These are phyloP conservation scores for Dilophus febrilis DNA, from an alignment of 2,888 invertebrate species.

Conservation along the genomic window DNA sequence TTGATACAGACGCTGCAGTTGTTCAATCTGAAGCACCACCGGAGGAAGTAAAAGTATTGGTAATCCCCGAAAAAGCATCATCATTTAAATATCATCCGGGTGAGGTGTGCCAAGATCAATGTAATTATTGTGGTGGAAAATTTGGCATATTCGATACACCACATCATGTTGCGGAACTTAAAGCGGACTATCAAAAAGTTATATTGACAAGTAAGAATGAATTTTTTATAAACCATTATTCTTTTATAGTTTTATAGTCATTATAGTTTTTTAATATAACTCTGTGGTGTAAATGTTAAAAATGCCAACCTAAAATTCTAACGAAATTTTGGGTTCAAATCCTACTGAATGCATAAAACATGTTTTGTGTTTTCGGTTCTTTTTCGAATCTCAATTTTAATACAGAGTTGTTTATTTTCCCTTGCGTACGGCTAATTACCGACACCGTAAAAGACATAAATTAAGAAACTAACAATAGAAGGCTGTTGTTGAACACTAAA, in stretches of 20 bases:
- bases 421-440: neutral
- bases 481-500: too few species aligned
- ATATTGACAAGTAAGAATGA: slow-evolving; percentile 46
- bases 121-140: slow-evolving; percentile 74
- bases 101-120: slow-evolving; percentile 65
- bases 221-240: neutral
- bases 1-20: neutral
- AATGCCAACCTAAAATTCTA: too few species aligned
- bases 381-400: too few species aligned
- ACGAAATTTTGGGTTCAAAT: too few species aligned
- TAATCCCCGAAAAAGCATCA: slow-evolving; percentile 76
- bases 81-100: slow-evolving; percentile 77
- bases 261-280: neutral
- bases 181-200: slow-evolving; percentile 62
- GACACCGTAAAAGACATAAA: too few species aligned
- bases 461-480: too few species aligned
- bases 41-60: slow-evolving; percentile 35
- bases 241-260: neutral
- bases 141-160: slow-evolving; percentile 75
- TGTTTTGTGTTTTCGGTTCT: too few species aligned
- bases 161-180: slow-evolving; percentile 74
- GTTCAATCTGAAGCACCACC: slow-evolving; percentile 1
- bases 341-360: too few species aligned
- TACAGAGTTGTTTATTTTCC: neutral
- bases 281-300: too few species aligned